phyloP scores from a whole-genome alignment of 2,888 invertebrate species.

The Fragum sueziense region DNA sequence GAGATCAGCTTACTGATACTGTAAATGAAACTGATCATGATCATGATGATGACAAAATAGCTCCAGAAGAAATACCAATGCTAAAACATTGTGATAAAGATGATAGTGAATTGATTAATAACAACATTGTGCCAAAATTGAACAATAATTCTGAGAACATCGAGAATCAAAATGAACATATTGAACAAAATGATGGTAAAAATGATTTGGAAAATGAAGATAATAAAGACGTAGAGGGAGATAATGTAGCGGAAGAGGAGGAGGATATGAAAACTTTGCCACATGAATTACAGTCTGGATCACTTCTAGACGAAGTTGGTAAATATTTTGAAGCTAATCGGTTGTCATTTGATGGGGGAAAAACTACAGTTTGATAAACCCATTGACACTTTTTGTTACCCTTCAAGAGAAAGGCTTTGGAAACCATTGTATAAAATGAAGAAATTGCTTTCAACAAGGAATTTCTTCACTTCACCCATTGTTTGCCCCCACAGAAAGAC shows the following conservation, averaged over 20 bases:
- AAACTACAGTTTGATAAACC: background rate
- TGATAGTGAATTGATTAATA: background rate
- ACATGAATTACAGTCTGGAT: background rate
- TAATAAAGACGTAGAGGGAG: background rate
- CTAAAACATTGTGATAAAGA: conserved; percentile 7
- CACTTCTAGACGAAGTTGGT: conserved; percentile 42
- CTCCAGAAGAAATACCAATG: background rate
- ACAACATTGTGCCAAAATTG: background rate
- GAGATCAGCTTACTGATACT: background rate
- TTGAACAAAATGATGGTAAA: background rate
- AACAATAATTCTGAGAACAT: background rate
- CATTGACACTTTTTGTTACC: too few relatives aligned
- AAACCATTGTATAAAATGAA: too few relatives aligned
- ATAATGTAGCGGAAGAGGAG: too few relatives aligned
- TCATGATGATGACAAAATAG: conserved; percentile 2
- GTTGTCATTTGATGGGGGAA: conserved; percentile 26
- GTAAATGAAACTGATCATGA: background rate
- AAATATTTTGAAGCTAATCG: conserved; percentile 46
- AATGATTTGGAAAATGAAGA: background rate
- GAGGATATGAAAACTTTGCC: too few relatives aligned
- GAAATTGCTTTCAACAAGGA: too few relatives aligned
- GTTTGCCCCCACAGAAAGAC: too few relatives aligned
- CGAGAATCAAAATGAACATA: conserved; percentile 11
- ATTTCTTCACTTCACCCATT: too few relatives aligned
- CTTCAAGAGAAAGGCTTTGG: too few relatives aligned